Percentiles rank a stretch among this genome's conserved stretches.
Conservation (phyloP, 2,888 invertebrate genomes). For the Nematopogon swammerdamellus region DNA sequence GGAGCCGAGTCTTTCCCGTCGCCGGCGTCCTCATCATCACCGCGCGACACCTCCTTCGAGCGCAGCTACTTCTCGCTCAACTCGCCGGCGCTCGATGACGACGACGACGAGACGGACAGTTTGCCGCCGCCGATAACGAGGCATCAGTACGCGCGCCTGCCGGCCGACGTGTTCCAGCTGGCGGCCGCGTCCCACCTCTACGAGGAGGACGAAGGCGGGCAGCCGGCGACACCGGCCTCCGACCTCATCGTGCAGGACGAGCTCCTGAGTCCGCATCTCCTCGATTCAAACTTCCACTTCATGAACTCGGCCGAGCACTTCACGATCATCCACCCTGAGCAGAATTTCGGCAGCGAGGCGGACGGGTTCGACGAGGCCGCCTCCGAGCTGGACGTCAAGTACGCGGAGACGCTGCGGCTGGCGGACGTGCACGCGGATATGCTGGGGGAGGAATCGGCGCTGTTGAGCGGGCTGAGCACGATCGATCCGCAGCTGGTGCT, state of each 20-base stretch:
- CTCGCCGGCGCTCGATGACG: constrained; percentile 42
- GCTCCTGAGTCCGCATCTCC: constrained; percentile 37
- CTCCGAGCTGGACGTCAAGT: constrained; percentile 42
- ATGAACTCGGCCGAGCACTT: constrained; percentile 49
- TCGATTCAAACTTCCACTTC: constrained; percentile 50
- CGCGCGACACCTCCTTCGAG: constrained; percentile 50
- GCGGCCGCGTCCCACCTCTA: constrained; percentile 55
- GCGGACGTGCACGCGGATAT: neutral
- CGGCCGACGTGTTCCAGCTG: constrained; percentile 61
- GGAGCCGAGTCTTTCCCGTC: constrained; percentile 50
- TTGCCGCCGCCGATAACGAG: constrained; percentile 45
- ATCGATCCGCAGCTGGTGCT: constrained; percentile 34
- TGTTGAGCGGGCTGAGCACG: constrained; percentile 4
- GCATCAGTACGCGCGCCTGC: constrained; percentile 58
- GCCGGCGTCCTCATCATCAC: constrained; percentile 49
- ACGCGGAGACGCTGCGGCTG: constrained; percentile 35
- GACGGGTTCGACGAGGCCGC: constrained; percentile 32
- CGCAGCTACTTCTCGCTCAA: constrained; percentile 45
- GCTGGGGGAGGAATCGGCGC: neutral
- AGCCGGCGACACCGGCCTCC: constrained; percentile 51
- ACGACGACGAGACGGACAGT: constrained; percentile 24
- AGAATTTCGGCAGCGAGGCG: constrained; percentile 33
- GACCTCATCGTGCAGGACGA: constrained; percentile 48
- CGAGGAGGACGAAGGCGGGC: constrained; percentile 61
- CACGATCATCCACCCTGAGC: constrained; percentile 46